Evolutionary conservation across 2,797 vertebrate genomes (phyloP).

Genomic region (Girardinus metallicus): DNA sequence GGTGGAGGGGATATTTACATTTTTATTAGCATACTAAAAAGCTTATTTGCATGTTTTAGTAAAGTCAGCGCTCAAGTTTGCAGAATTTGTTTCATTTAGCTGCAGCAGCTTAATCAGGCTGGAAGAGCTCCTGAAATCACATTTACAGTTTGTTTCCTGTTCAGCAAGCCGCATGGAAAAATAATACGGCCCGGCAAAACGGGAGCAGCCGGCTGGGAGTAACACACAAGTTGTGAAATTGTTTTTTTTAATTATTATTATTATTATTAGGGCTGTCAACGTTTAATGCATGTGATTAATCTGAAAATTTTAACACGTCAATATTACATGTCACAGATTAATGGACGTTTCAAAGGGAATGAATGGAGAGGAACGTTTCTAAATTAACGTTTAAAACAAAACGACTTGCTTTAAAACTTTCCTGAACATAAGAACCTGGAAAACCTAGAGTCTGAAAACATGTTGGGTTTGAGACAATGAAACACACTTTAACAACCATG

Average conservation of each 20-base stretch:
- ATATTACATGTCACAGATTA: too few relatives aligned
- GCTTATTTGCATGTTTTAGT: constrained; percentile 61
- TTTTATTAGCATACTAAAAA: constrained; percentile 62
- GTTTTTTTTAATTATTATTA: not conserved
- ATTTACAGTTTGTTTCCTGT: constrained; percentile 27
- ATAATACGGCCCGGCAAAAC: constrained; percentile 15
- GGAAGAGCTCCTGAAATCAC: constrained; percentile 47
- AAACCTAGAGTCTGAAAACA: too few relatives aligned
- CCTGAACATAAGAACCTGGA: too few relatives aligned
- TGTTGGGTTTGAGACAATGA: too few relatives aligned
- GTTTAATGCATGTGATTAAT: too few relatives aligned
- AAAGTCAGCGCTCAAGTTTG: constrained; percentile 56
- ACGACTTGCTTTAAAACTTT: too few relatives aligned
- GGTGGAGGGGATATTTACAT: constrained; percentile 43
- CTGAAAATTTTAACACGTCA: too few relatives aligned
- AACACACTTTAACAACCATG: too few relatives aligned
- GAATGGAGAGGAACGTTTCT: too few relatives aligned
- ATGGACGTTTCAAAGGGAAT: too few relatives aligned
- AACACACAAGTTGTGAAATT: not conserved
- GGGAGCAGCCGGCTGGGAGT: not conserved
- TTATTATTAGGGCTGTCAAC: too few relatives aligned
- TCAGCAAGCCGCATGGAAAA: constrained; percentile 24
- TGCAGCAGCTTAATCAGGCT: constrained; percentile 34
- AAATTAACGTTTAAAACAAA: too few relatives aligned
- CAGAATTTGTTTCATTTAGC: constrained; percentile 49